These are phyloP conservation scores for Parotocinclus haroldoi DNA, from an alignment of 2,797 vertebrate species.

Conservation along the genomic window DNA sequence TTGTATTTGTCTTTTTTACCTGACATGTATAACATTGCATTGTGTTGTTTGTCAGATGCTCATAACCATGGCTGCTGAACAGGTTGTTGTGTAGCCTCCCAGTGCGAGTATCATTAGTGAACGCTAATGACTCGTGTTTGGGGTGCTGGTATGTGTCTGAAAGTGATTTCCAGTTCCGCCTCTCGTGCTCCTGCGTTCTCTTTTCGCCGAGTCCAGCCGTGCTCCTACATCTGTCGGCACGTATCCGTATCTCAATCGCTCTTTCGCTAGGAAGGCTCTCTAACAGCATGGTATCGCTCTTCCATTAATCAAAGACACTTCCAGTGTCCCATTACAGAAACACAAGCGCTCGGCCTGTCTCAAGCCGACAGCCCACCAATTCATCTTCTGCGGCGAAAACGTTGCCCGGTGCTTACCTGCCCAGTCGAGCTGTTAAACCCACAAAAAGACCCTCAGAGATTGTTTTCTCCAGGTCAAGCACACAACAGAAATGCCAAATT, in stretches of 20 bases:
- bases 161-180: constrained; percentile 14
- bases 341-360: constrained; percentile 85
- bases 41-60: too few species aligned
- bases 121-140: constrained; percentile 31
- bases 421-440: constrained; percentile 71
- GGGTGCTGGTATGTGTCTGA: constrained; percentile 30
- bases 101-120: constrained; percentile 21
- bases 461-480: constrained; percentile 83
- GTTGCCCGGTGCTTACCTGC: constrained; percentile 67
- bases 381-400: constrained; percentile 76
- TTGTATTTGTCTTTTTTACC: neutral
- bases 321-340: constrained; percentile 95
- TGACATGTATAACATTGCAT: neutral
- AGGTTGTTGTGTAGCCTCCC: constrained; percentile 31
- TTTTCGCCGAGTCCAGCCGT: constrained; percentile 40
- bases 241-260: constrained; percentile 78
- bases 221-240: constrained; percentile 66
- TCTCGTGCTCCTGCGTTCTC: constrained; percentile 28
- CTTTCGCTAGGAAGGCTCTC: constrained; percentile 70
- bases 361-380: constrained; percentile 85
- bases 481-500: constrained; percentile 80
- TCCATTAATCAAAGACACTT: constrained; percentile 97
- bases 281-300: constrained; percentile 77
- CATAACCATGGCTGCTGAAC: too few species aligned
- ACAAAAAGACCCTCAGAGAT: constrained; percentile 78